phyloP scores from a whole-genome alignment of 2,113 vertebrate species.

The Tyrannus savana region DNA sequence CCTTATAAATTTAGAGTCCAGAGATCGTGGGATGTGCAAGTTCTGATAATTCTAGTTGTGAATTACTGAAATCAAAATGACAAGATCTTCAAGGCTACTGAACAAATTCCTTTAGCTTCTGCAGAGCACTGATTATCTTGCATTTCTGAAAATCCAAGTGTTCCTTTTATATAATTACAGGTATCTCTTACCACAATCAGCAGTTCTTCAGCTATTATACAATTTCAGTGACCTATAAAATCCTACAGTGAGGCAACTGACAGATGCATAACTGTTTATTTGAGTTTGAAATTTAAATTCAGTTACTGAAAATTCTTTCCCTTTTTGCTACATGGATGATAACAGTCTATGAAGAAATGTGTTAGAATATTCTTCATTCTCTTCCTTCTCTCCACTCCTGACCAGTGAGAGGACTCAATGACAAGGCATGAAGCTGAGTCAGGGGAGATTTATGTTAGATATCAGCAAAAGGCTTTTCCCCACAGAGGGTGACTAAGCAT shows the following conservation, averaged over 20 bases:
- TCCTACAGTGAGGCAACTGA: neutral
- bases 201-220: neutral
- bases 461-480: neutral
- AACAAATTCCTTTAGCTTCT: neutral
- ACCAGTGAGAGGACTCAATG: neutral
- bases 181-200: neutral
- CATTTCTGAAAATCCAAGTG: neutral
- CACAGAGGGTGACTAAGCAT: rapidly evolving
- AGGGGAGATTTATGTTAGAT: neutral
- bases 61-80: neutral
- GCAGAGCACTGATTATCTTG: rapidly evolving
- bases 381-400: neutral
- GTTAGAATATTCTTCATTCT: neutral
- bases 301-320: neutral
- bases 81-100: neutral
- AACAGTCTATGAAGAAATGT: neutral
- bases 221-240: neutral
- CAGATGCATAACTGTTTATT: neutral
- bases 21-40: neutral
- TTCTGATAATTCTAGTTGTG: neutral
- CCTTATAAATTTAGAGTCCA: neutral
- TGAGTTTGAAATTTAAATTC: neutral
- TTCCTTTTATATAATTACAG: neutral
- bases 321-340: neutral
- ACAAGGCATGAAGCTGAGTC: neutral